Base-by-base conservation (phyloP, 1,140 invertebrate species). In the Meloidogyne exigua region DNA sequence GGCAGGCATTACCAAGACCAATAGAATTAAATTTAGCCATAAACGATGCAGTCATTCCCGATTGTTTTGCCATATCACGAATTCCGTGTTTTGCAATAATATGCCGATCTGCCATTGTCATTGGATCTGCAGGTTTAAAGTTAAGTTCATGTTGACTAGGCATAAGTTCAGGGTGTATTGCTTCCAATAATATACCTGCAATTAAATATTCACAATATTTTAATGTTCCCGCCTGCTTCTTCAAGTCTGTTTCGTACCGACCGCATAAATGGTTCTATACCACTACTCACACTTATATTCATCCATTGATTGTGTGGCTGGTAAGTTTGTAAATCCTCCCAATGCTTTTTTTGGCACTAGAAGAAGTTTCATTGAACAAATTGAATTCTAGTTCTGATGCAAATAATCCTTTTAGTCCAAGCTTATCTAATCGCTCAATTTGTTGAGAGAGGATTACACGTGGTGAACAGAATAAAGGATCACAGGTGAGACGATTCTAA, bases 41-140 rank as follows among this genome's bases (percentile, higher is more conserved):
- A 23, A 73, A 73, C 26, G 72, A 64, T 18, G 72, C 57, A 36
- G 57, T 65, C 49, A 73, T 57, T 18, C 72, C 72, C 21, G 42
- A 62, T 5, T 64, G 72, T 23, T 62, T 15, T 21, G 72, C 72
- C 72, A 32, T 62, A 32, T 73, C 72, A 4, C 57, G 72, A 65
- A 73, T 73, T 25, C 57, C 49, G 28, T 62, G 42, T 65, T 73
- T 73, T 21, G 49, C 57, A 32, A 73, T 36, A 15, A 73, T 18
- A 23, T 73, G 72, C 5, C 72, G 72, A 65, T 73, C 72, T 23
- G 72, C 72, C 72, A 73, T 73, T n/a, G 13, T 39, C 13, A 65
- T 15, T 2, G 72, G 72, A 36, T 73, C 72, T n/a, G 15, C n/a
- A 9, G 72, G 72, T 21, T 26, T 57, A 32, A 73, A 73, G 28